A percentile compares a stretch with the other conserved stretches of the same genome.
These are phyloP conservation scores for Ormyrus nitidulus DNA, from an alignment of 2,888 invertebrate species.

Conservation along the genomic window DNA sequence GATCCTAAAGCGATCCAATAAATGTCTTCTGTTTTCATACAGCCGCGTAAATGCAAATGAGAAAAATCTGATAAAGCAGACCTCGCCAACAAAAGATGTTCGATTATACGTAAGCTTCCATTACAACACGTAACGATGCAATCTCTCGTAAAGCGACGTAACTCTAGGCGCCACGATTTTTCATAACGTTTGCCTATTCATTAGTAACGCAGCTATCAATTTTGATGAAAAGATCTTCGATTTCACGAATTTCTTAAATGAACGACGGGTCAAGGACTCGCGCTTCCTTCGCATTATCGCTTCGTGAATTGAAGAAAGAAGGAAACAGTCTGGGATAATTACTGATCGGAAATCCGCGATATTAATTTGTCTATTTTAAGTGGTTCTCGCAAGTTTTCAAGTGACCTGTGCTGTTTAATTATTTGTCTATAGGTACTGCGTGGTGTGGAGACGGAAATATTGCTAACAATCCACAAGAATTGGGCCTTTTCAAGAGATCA, in stretches of 20 bases:
- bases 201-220: constrained; percentile 17
- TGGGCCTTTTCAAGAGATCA: constrained; percentile 81
- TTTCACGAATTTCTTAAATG: too few relatives aligned
- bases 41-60: constrained; percentile 1
- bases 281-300: neutral
- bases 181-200: constrained; percentile 16
- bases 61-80: constrained; percentile 8
- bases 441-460: constrained; percentile 86
- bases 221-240: constrained; percentile 22
- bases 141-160: constrained; percentile 1
- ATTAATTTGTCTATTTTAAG: too few relatives aligned
- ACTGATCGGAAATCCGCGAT: too few relatives aligned
- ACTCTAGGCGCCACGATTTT: constrained; percentile 12
- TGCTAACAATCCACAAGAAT: constrained; percentile 78
- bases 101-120: neutral
- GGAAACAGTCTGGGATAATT: neutral
- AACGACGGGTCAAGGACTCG: constrained; percentile 27
- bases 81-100: constrained; percentile 9
- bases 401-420: too few relatives aligned
- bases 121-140: constrained; percentile 33
- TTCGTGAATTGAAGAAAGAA: neutral
- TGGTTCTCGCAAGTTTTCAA: too few relatives aligned
- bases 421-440: constrained; percentile 78
- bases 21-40: too few relatives aligned
- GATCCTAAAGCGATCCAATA: too few relatives aligned